Percentiles rank a stretch among this genome's conserved stretches.
Evolutionary conservation across 2,113 vertebrate species (phyloP).

Genomic region (Xiphophorus maculatus): DNA sequence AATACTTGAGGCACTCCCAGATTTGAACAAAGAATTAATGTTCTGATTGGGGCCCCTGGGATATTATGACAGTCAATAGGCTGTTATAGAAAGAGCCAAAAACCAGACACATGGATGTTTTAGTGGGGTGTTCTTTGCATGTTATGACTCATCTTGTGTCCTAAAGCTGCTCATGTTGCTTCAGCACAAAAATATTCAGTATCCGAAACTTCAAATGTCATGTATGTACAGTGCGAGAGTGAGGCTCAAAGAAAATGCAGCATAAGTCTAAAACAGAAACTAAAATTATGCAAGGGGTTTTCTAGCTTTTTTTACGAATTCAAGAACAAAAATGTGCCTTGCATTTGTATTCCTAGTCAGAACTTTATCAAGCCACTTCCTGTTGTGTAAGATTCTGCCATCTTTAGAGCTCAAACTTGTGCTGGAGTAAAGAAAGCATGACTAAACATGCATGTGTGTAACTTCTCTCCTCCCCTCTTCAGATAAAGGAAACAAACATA

Average conservation of each 20-base stretch:
- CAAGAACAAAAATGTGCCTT: too few species aligned
- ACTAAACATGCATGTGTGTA: too few species aligned
- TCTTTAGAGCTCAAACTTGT: background rate
- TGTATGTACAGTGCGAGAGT: background rate
- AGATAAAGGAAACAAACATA: slow-evolving; percentile 89
- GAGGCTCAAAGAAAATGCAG: too few species aligned
- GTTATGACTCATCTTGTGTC: slow-evolving; percentile 44
- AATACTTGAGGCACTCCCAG: slow-evolving; percentile 4
- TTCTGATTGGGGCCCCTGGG: slow-evolving; percentile 12
- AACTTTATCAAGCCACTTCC: background rate
- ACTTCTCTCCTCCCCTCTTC: slow-evolving; percentile 36
- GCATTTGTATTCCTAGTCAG: background rate
- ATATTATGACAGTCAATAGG: slow-evolving; percentile 9
- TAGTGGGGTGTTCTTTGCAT: background rate
- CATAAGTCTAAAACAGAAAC: background rate
- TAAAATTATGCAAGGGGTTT: background rate
- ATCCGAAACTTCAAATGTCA: background rate
- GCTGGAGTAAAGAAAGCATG: background rate
- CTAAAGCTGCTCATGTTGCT: background rate
- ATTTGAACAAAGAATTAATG: slow-evolving; percentile 52
- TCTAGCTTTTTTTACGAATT: too few species aligned
- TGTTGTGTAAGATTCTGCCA: background rate
- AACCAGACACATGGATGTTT: slow-evolving; percentile 22
- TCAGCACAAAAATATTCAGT: slow-evolving; percentile 3
- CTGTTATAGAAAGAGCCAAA: background rate